Evolutionary conservation across 2,113 vertebrate species (phyloP), one percentile per base, ranked within the genome.

Genomic region (Bubo scandiacus): DNA sequence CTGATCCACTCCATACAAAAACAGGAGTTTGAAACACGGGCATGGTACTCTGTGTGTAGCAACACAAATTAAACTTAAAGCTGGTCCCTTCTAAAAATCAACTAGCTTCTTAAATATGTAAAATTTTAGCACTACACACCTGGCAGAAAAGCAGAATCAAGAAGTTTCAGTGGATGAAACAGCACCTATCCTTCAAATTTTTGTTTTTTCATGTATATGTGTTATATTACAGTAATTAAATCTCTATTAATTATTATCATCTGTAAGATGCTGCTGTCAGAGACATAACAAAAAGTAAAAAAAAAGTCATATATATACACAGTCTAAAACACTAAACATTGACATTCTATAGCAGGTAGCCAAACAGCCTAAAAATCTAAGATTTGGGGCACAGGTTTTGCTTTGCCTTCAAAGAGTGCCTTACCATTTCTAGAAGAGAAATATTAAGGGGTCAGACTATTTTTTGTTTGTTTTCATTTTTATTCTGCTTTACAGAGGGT

Each of bases 1-100:
- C 27, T 65, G 18, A 66, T 12, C 36, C 12, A 29, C 34, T 54
- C 14, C 54, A 42, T 8, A 34, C 15, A 63, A 80, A 87, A 70
- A 5, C 2, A 23, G 6, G 36, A 19, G 17, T 57, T 5, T 36
- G 18, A 68, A 62, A 75, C 19, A 68, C 0, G 1, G 27, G 3
- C 4, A 1, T 40, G 12, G 20, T n/a, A n/a, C 5, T 63, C 19
- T 20, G 5, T 12, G 20, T 14, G 47, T 4, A 55, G 26, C 18
- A 84, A 58, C 20, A n/a, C 4, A 66, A 63, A 36, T 21, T 34
- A 63, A 62, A 78, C 16, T 38, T 38, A 59, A 42, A 79, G 30
- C 19, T 63, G 27, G 18, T 15, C 26, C 47, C 27, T 36, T 47
- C 63, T 49, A 42, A 83, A 92, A 43, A 59, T 21, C 30, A 55